Evolutionary conservation across 2,113 vertebrate genomes (phyloP), one percentile per base, ranked within the genome.

Genomic region (Mormyrus lacerda): DNA sequence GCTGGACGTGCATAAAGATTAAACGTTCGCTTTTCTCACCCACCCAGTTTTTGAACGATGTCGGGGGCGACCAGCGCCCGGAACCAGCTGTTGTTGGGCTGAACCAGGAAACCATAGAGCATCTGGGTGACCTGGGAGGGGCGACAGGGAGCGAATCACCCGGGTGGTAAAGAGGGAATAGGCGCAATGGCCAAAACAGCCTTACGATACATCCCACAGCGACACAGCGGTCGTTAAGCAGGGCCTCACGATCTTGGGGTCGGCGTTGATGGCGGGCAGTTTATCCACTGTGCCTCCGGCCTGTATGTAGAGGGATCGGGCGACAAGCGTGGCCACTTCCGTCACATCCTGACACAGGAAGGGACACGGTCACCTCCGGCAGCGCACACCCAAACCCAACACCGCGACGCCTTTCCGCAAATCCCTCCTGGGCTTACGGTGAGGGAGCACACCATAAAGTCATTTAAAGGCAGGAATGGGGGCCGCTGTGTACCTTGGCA

Each of bases 51-150:
- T 10, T 90, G 90, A 11, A 91, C 91, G 0, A 95, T 13, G 10
- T 99, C 97, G 0, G 95, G 92, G 58, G 95, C 93, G 11, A 97
- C 88, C 3, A 99, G 85, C 1, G 98, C 95, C 90, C 97, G 96
- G 91, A 99, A 96, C 97, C 97, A 99, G 51, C 96, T 96, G 89
- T 99, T 99, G 93, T 99, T 99, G 65, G 96, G 94, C 92, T 92
- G 94, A 8, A 98, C 90, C 13, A 99, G 92, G 92, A 99, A 99
- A 0, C 97, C 95, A 1, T 97, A 99, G 0, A 99, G 95, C 94
- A 99, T 92, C 61, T 94, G 95, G 0, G 96, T 93, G 11, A 99
- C 97, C 98, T 99, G 94, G 89, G 51, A 82, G 13, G 65, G 82
- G 13, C 17, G 27, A 13, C 10, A 24, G 24, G 8, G 42, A 10